These are phyloP conservation scores for Enteromius fasciolatus DNA, from an alignment of 2,797 vertebrate species.

Conservation along the genomic window DNA sequence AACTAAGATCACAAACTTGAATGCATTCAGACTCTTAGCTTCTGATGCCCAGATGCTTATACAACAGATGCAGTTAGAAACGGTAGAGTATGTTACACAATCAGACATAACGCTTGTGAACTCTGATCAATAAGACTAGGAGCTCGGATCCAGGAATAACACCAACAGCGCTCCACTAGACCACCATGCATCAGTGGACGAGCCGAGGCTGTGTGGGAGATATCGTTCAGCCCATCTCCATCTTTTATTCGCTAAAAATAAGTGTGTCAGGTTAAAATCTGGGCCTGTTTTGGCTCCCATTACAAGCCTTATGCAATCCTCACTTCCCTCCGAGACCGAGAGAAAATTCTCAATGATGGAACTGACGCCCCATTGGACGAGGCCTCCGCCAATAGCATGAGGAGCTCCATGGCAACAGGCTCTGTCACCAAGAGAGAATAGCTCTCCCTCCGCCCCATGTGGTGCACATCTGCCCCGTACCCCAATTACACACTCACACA, in stretches of 20 bases:
- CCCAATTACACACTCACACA: conserved; percentile 67
- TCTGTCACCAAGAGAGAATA: conserved; percentile 88
- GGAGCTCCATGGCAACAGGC: conserved; percentile 91
- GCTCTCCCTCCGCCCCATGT: conserved; percentile 77
- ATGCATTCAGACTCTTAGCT: background rate
- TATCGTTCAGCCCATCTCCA: background rate
- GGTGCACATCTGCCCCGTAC: conserved; percentile 61
- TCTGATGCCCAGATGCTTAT: background rate
- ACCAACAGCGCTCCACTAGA: background rate
- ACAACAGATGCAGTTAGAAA: background rate
- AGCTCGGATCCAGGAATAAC: background rate
- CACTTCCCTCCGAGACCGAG: conserved; percentile 35
- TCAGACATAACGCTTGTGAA: background rate
- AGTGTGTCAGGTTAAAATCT: conserved; percentile 64
- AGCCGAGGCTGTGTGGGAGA: conserved; percentile 10
- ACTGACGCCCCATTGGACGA: conserved; percentile 83
- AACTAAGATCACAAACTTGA: background rate
- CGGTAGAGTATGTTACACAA: background rate
- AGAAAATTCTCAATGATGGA: conserved; percentile 87
- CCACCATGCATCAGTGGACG: conserved; percentile 6
- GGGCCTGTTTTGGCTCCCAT: conserved; percentile 62
- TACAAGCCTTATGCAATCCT: conserved; percentile 72
- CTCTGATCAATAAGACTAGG: background rate
- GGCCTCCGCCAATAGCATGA: conserved; percentile 83
- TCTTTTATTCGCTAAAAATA: conserved; percentile 51